Conservation (phyloP, 2,797 vertebrate genomes). For the Anguilla marmorata region DNA sequence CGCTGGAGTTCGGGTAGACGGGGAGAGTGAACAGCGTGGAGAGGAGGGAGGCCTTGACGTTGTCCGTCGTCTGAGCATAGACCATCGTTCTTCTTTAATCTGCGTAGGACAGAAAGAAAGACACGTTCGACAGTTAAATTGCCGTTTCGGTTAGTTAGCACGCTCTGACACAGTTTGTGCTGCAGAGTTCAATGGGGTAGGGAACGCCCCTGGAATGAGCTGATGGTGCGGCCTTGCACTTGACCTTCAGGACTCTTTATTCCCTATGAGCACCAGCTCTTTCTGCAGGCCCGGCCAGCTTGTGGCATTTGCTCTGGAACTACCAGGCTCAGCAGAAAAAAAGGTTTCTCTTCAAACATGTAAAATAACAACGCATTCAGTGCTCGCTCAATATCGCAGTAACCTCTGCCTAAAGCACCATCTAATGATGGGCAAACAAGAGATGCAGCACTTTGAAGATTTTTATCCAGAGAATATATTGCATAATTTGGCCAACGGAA, state of each 20-base stretch:
- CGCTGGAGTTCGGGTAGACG: slow-evolving; percentile 73
- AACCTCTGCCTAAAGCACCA: not conserved
- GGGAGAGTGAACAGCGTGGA: slow-evolving; percentile 60
- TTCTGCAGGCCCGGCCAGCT: not conserved
- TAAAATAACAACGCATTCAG: not conserved
- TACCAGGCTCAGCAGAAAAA: not conserved
- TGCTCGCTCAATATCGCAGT: not conserved
- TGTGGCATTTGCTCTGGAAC: not conserved
- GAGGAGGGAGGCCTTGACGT: slow-evolving; percentile 57
- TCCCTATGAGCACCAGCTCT: not conserved
- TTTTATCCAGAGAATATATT: not conserved
- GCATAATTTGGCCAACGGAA: not conserved
- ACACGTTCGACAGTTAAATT: slow-evolving; percentile 1
- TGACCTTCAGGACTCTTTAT: not conserved
- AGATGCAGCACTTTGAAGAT: not conserved
- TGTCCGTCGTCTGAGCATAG: slow-evolving; percentile 67
- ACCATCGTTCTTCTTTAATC: slow-evolving; percentile 64
- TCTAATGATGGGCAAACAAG: not conserved
- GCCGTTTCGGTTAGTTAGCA: not conserved
- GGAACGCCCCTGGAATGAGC: not conserved
- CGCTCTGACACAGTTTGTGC: too few relatives aligned
- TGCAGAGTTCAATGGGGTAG: not conserved
- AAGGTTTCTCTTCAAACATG: not conserved
- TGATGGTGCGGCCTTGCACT: not conserved
- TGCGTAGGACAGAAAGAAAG: slow-evolving; percentile 51